Conservation (phyloP, 2,888 invertebrate species). For the Endotricha flammealis region DNA sequence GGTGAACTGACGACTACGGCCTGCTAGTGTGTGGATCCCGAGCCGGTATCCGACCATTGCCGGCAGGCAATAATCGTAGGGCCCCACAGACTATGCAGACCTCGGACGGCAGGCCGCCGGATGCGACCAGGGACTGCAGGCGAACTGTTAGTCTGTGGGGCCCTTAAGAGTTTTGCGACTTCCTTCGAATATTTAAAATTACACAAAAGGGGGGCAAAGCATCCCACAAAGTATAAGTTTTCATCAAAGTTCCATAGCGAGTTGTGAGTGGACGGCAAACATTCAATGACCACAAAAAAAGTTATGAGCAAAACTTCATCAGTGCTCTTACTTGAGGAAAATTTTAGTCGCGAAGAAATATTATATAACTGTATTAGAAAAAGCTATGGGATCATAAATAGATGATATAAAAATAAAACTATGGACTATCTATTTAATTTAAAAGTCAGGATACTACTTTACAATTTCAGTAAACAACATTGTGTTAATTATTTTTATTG, state of each 20-base stretch:
- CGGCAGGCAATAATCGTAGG: too few species aligned
- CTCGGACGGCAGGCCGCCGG: too few species aligned
- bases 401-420: neutral
- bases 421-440: too few species aligned
- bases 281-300: conserved; percentile 63
- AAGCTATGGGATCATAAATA: conserved; percentile 1
- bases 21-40: too few species aligned
- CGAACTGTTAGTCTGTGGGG: too few species aligned
- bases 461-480: too few species aligned
- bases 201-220: conserved; percentile 40
- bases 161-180: conserved; percentile 22
- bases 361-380: conserved; percentile 18
- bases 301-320: conserved; percentile 45
- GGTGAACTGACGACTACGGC: too few species aligned
- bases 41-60: too few species aligned
- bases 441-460: too few species aligned
- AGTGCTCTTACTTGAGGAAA: conserved; percentile 28
- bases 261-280: conserved; percentile 57
- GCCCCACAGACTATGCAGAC: too few species aligned
- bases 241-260: conserved; percentile 51
- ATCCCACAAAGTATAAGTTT: conserved; percentile 48
- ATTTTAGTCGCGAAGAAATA: conserved; percentile 32
- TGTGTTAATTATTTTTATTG: too few species aligned
- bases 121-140: too few species aligned
- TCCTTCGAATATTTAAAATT: conserved; percentile 41